Base-by-base conservation (phyloP, 2,888 invertebrate genomes). In the Meiosimyza platycephala region DNA sequence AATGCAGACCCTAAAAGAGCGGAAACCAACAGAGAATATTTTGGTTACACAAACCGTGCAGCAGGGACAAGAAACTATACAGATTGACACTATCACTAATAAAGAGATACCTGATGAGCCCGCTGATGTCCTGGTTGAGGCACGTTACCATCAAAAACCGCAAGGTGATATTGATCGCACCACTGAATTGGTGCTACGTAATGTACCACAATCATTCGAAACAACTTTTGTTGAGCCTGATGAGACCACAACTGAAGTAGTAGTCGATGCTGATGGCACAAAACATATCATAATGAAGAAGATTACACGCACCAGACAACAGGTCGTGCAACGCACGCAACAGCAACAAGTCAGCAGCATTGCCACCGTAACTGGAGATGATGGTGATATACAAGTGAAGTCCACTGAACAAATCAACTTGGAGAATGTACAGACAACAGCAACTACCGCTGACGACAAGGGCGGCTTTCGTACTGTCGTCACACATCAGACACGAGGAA, bases 221-320 rank as follows among this genome's bases (percentile, higher is more conserved):
- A 94, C 95, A 0, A 90, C 94, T 6, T 91, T 95, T 83, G 91
- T 93, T 1, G 94, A 95, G 84, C 95, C 95, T 0, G 94, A 94
- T 84, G 93, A 94, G 83, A 93, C 94, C 2, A 94, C 93, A 0
- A 95, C 94, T 0, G 93, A 94, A 4, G 90, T 93, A n/a, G 90
- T 93, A 0, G 90, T 92, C 0, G 94, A 94, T 80, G 91, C 94
- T 18, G 94, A 95, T 83, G 95, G 95, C 6, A 93, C 93, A 0
- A 94, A 93, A 81, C 89, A 93, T 78, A 94, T 95, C 66, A 93
- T 95, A 72, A 92, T 95, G 0, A 92, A 90, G 77, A 94, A 93
- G 85, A 84, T 93, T 6, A 90, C 93, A 70, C 90, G 91, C 80
- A 93, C 93, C 0, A 89, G 91, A 63, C 92, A 93, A 80, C 91